Percentiles rank a stretch among this genome's conserved stretches.
Conservation (phyloP, 2,888 invertebrate species). For the Habrosyne pyritoides region DNA sequence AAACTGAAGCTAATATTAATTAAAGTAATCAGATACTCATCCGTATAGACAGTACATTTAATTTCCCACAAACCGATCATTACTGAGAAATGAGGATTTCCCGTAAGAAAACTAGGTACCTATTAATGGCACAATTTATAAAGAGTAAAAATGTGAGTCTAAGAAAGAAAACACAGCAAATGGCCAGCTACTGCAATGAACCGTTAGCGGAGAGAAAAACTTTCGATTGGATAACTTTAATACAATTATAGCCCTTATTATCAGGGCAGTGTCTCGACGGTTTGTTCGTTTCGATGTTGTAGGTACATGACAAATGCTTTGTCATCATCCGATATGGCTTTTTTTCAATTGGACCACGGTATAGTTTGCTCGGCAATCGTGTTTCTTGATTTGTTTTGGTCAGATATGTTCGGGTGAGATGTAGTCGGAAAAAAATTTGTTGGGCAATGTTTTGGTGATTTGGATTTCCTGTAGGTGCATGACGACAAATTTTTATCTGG, state of each 20-base stretch:
- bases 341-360: slow-evolving; percentile 12
- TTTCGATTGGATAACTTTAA: slow-evolving; percentile 39
- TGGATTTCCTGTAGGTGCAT: no score
- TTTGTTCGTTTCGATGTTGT: not conserved
- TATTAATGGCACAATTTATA: slow-evolving; percentile 2
- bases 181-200: slow-evolving; percentile 16
- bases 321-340: slow-evolving; percentile 12
- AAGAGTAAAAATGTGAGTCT: not conserved
- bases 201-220: slow-evolving; percentile 30
- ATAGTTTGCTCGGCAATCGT: slow-evolving; percentile 7
- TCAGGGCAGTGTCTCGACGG: slow-evolving; percentile 26
- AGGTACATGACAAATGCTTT: slow-evolving; percentile 1
- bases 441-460: no score
- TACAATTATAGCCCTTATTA: slow-evolving; percentile 41
- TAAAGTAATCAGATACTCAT: not conserved
- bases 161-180: slow-evolving; percentile 2
- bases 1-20: no score
- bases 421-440: no score
- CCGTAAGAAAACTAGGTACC: not conserved
- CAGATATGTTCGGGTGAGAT: not conserved
- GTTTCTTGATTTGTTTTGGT: not conserved
- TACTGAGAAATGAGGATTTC: slow-evolving; percentile 3
- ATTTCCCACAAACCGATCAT: not conserved
- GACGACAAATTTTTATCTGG: no score
- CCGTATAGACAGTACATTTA: not conserved